Percentiles rank a stretch among this genome's conserved stretches.
Conservation (phyloP, 2,888 invertebrate genomes). For the Cephonodes hylas region DNA sequence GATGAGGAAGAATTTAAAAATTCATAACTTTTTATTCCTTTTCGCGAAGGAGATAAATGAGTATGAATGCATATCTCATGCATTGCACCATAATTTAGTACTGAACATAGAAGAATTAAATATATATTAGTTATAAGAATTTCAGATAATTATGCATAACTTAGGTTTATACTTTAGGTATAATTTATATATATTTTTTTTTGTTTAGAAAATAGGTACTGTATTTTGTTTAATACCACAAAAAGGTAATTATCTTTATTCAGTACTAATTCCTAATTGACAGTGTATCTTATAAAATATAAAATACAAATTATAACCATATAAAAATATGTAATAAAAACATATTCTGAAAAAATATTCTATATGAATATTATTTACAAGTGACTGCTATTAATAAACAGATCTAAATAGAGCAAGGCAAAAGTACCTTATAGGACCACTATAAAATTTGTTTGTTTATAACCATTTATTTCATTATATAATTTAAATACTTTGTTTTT, state of each 20-base stretch:
- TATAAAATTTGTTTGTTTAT: not conserved
- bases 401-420: not conserved
- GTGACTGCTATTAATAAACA: not conserved
- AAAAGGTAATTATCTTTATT: not conserved
- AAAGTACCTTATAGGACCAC: not conserved
- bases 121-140: not conserved
- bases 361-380: too few relatives aligned
- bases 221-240: not conserved
- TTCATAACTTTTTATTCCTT: conserved; percentile 12
- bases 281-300: too few relatives aligned
- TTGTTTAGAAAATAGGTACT: not conserved
- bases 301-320: not conserved
- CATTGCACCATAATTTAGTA: not conserved
- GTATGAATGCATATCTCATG: not conserved
- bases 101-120: not conserved
- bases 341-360: too few relatives aligned
- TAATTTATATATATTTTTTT: not conserved
- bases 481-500: not conserved
- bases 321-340: too few relatives aligned
- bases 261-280: not conserved
- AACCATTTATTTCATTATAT: not conserved
- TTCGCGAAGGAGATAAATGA: not conserved
- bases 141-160: too few relatives aligned
- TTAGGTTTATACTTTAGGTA: not conserved
- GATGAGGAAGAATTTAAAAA: conserved; percentile 60